Percentiles rank a stretch among this genome's conserved stretches.
phyloP scores from a whole-genome alignment of 2,113 vertebrate genomes.

The Emydura subglobosa region DNA sequence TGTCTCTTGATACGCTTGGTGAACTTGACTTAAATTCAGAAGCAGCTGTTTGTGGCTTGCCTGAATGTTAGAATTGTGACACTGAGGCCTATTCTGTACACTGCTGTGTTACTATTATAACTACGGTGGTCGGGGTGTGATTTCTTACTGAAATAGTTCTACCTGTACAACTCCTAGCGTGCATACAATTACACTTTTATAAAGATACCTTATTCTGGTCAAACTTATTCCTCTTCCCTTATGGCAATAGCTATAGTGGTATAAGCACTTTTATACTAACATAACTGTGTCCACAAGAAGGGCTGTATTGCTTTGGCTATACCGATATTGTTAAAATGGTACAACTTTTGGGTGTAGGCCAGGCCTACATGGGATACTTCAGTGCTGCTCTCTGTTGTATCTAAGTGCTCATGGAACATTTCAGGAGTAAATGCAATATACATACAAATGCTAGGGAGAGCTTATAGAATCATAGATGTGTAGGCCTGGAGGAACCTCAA shows the following conservation, averaged over 20 bases:
- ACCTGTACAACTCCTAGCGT: constrained; percentile 52
- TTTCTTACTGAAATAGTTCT: constrained; percentile 56
- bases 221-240: constrained; percentile 36
- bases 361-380: background rate
- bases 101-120: background rate
- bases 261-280: background rate
- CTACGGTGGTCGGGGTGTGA: constrained; percentile 37
- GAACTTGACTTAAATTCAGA: constrained; percentile 38
- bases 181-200: constrained; percentile 52
- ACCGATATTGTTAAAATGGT: constrained; percentile 35
- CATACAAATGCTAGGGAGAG: background rate
- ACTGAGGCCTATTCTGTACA: constrained; percentile 33
- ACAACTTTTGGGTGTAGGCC: background rate
- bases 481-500: too few relatives aligned
- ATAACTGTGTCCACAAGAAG: background rate
- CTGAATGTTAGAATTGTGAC: background rate
- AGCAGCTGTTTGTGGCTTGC: constrained; percentile 51
- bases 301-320: constrained; percentile 27
- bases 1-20: background rate
- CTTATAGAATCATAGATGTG: too few relatives aligned
- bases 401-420: background rate
- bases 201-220: constrained; percentile 49
- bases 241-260: background rate
- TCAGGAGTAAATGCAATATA: background rate
- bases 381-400: background rate